Conservation (phyloP, 2,888 invertebrate species). For the Drosophila hamatofila region DNA sequence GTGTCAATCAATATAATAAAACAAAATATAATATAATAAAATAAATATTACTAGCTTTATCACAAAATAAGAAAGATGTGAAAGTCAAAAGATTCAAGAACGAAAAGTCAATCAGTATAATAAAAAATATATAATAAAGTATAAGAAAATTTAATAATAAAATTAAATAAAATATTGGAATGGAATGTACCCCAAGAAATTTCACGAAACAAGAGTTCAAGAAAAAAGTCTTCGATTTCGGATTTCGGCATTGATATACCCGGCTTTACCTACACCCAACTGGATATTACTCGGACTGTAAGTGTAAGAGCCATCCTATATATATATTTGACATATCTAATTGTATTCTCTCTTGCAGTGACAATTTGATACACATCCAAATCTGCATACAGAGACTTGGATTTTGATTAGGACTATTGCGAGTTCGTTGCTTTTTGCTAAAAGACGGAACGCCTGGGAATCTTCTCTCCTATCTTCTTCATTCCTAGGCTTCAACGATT, state of each 20-base stretch:
- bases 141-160: too few species aligned
- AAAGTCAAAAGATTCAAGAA: too few species aligned
- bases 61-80: too few species aligned
- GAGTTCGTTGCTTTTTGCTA: constrained; percentile 1
- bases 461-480: background rate
- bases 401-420: constrained; percentile 1
- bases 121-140: too few species aligned
- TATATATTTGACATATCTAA: background rate
- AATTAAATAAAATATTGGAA: too few species aligned
- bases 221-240: too few species aligned
- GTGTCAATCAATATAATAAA: too few species aligned
- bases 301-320: background rate
- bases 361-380: background rate
- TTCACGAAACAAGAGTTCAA: too few species aligned
- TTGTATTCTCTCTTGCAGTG: background rate
- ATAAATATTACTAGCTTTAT: too few species aligned
- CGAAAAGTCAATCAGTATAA: too few species aligned
- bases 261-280: constrained; percentile 10
- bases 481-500: background rate
- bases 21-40: too few species aligned
- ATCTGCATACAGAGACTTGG: background rate
- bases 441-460: background rate
- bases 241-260: constrained; percentile 8
- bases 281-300: constrained; percentile 8
- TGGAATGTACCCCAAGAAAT: too few species aligned